Base-by-base conservation (phyloP, 2,113 vertebrate genomes). In the Donacobius atricapilla region DNA sequence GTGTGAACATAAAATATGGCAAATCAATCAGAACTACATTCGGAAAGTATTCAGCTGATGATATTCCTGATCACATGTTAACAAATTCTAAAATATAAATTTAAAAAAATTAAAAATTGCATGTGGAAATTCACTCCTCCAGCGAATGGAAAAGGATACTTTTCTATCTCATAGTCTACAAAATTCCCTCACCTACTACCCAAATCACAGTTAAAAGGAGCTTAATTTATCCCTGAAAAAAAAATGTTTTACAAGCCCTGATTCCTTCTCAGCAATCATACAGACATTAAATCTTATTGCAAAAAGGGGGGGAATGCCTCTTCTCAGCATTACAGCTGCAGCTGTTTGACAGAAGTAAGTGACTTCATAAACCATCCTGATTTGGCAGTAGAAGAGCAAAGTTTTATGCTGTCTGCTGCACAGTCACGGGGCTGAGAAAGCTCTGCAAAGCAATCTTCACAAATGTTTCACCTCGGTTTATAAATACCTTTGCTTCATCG, bases 291-390 rank as follows among this genome's bases (percentile, higher is more conserved):
- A 94, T 95, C 83, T 94, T 92, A 75, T 40, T 87, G 89, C 83
- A 84, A 31, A 92, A 83, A 56, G 33, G 7, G 44, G 27, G 63
- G 53, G 35, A 39, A 94, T 92, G 95, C 81, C 73, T 94, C 76
- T 89, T 91, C 78, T 91, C 91, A 94, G 87, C 48, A 66, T 82
- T 95, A 91, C 76, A 90, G 86, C 93, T 87, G 94, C 92, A 96
- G 90, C 75, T 94, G 95, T 92, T 96, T 97, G 84, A 93, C 91
- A 72, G 85, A 86, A 87, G 65, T 94, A 76, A 84, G 88, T 96
- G 94, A 95, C 90, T 97, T 95, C 90, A 96, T 93, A 95, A 97
- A 97, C 92, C 88, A 80, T 95, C 71, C 89, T 72, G 70, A 89
- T 92, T 81, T 97, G 93, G 93, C 79, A 96, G 79, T 18, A 71